Base-by-base conservation (phyloP, 2,113 vertebrate species). In the Loxodonta africana region DNA sequence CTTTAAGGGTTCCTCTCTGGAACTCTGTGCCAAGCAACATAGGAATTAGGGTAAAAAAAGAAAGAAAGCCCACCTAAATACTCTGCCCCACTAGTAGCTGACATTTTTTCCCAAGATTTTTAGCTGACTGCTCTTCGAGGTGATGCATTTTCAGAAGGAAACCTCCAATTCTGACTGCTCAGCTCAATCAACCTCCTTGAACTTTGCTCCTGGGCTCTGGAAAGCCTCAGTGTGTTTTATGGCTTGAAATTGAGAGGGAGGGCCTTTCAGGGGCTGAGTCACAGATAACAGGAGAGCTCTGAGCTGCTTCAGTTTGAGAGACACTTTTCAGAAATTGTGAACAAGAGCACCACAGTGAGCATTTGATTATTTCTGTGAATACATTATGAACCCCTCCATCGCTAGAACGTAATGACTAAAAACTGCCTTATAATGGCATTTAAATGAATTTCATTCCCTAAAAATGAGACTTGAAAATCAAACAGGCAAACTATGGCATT, bases 291-390 rank as follows among this genome's bases (percentile, higher is more conserved):
- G 78, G 14, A 96, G 21, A 25, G n/a, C 62, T 83, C 67, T 62
- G 89, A 57, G 85, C 46, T 73, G 92, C 83, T 41, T 37, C 21
- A 86, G 60, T 28, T 88, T 84, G 74, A 95, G 95, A 88, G 87
- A 94, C 30, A 77, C 77, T 71, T 92, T 92, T 87, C 81, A 88
- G 85, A 88, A 96, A 83, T 76, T 0, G 1, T 18, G 62, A 97
- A 91, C 74, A 71, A 92, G 90, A 93, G 92, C n/a, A n/a, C 74
- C 63, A 71, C 96, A 96, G 67, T 71, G 53, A 95, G 18, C 69
- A 30, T 88, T 93, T 94, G 86, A 95, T 95, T 97, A 94, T 96
- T 95, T 94, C 83, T 85, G 83, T 82, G 85, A 97, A 93, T 97
- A 77, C 5, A 80, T 95, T 92, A 94, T 57, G 81, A 92, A 96